Percentiles rank a stretch among this genome's conserved stretches.
Conservation (phyloP, 1,140 invertebrate species). For the Drosophila bifasciata region DNA sequence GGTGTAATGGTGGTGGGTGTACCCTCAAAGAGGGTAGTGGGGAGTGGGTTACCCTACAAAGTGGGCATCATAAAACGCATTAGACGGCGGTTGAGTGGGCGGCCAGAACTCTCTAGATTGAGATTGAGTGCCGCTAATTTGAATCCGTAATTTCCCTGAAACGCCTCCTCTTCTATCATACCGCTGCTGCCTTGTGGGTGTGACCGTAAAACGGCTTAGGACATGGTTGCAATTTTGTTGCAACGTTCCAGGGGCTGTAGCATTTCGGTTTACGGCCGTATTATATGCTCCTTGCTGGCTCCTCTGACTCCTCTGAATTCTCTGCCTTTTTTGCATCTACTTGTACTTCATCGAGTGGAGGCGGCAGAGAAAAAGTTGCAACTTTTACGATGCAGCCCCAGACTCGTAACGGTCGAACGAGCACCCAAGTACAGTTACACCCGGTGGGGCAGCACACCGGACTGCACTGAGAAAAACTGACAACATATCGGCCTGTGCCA, state of each 20-base stretch:
- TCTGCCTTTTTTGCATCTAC: constrained; percentile 49
- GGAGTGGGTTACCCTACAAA: constrained; percentile 17
- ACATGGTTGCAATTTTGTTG: constrained; percentile 69
- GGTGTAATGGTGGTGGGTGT: constrained; percentile 3
- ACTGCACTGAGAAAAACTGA: constrained; percentile 8
- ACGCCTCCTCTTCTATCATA: constrained; percentile 4
- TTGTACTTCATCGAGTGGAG: constrained; percentile 39
- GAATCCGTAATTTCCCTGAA: constrained; percentile 75
- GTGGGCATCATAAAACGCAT: constrained; percentile 60
- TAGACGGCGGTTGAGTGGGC: constrained; percentile 56
- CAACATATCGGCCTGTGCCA: too few species aligned
- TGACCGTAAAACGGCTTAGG: constrained; percentile 64
- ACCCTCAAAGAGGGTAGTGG: background rate
- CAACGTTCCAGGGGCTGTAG: constrained; percentile 27
- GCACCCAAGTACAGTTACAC: constrained; percentile 48
- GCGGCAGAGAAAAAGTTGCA: constrained; percentile 51
- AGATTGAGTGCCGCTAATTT: constrained; percentile 81
- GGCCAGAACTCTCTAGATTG: constrained; percentile 68
- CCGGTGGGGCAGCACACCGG: constrained; percentile 34
- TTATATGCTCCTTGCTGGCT: constrained; percentile 47
- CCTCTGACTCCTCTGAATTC: constrained; percentile 26
- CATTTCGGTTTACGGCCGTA: constrained; percentile 58
- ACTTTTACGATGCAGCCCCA: constrained; percentile 54
- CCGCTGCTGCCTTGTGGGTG: constrained; percentile 5
- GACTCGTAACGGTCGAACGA: constrained; percentile 62